Base-by-base conservation (phyloP, 2,113 vertebrate species). In the Prietella phreatophila region DNA sequence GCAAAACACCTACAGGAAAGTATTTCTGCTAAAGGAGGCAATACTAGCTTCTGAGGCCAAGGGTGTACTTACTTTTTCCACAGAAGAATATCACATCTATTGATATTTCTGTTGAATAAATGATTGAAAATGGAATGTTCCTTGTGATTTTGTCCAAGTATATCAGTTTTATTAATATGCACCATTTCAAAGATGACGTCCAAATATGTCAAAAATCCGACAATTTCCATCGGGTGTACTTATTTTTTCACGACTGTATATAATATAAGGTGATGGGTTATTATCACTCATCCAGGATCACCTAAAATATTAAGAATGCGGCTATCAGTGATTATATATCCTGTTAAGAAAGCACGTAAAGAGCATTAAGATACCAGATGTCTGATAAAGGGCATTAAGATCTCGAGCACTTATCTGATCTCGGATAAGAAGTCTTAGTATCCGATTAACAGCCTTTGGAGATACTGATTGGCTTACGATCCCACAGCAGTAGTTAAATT, bases 301-400 rank as follows among this genome's bases (percentile, higher is more conserved):
- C 42, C 73, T 14, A 50, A 50, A 47, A 25, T 25, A 20, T 73
- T 73, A 10, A 73, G 22, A 14, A 27, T 25, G 33, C 71, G 22
- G 17, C 19, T 39, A 36, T 36, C 13, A 36, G 8, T 20, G 30
- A 30, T 69, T 69, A 36, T 71, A 42, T 39, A 22, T 4, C 36
- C 36, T 39, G 0, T 42, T 75, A 39, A 39, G 36, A 42, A 22
- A 5, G 30, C 30, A 39, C 15, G 19, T 8, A 39, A 71, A 71
- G 69, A 73, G 69, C 69, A 78, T 79, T 15, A 55, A 19, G 76
- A n/a, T 79, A 53, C 11, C 47, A 79, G 76, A 79, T n/a, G 11
- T 79, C 27, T 79, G 47, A 17, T 79, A 30, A 30, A n/a, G 14
- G 47, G 27, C 27, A 30, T 53, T 79, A 79, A 79, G 71, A 79